phyloP scores from a whole-genome alignment of 2,797 vertebrate genomes.

The Macrochelys suwanniensis region DNA sequence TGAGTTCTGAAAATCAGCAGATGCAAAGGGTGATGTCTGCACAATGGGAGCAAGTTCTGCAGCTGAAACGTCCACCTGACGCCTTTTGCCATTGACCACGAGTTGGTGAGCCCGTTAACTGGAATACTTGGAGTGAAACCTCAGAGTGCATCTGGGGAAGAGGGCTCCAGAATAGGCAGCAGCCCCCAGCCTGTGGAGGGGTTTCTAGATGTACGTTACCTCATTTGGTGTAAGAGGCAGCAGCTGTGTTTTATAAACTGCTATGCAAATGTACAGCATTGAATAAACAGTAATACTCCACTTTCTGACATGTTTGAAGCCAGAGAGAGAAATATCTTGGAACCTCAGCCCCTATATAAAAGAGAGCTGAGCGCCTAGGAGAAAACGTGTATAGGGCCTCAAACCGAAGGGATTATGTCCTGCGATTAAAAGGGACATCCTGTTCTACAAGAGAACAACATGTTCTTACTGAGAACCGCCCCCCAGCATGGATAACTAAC shows the following conservation, averaged over 20 bases:
- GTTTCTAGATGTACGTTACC: rapidly evolving
- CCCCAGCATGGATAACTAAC: rapidly evolving
- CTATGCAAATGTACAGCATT: not conserved
- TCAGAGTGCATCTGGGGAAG: not conserved
- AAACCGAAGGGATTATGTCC: not conserved
- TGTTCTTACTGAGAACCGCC: not conserved
- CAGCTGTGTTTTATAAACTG: not conserved
- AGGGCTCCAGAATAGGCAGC: not conserved
- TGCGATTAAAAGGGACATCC: not conserved
- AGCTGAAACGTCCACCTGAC: not conserved
- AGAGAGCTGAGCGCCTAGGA: not conserved
- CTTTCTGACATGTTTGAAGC: not conserved
- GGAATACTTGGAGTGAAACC: rapidly evolving
- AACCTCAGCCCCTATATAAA: not conserved
- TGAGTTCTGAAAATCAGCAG: not conserved
- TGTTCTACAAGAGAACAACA: not conserved
- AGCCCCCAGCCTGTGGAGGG: rapidly evolving
- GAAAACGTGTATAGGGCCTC: not conserved
- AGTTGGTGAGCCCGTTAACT: not conserved
- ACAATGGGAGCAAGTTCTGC: rapidly evolving
- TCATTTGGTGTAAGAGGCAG: not conserved
- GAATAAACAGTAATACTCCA: not conserved
- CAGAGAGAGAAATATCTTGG: not conserved
- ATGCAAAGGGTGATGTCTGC: not conserved
- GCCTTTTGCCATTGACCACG: rapidly evolving